Conservation (phyloP, 1,140 invertebrate species). For the Stenopsyche tienmushanensis region DNA sequence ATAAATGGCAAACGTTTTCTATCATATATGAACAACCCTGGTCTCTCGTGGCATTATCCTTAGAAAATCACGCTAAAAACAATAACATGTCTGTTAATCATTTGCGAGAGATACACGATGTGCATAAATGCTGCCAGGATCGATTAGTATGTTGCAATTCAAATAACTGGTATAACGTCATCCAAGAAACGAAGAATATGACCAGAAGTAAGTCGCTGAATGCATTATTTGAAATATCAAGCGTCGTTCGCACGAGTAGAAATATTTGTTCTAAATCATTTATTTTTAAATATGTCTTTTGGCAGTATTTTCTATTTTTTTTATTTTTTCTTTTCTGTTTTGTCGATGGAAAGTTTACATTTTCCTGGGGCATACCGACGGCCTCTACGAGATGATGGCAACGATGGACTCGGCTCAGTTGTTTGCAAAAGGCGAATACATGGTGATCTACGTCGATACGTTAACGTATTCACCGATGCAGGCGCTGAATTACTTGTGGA, state of each 20-base stretch:
- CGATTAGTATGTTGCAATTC: constrained; percentile 70
- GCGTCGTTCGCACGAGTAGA: too few species aligned
- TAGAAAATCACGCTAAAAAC: constrained; percentile 69
- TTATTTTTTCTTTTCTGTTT: constrained; percentile 38
- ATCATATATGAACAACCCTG: constrained; percentile 85
- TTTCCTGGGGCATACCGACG: constrained; percentile 78
- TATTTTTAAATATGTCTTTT: background rate
- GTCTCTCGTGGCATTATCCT: constrained; percentile 73
- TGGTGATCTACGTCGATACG: constrained; percentile 93
- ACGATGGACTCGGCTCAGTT: constrained; percentile 84
- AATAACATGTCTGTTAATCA: constrained; percentile 83
- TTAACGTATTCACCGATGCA: constrained; percentile 77
- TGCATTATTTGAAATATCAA: too few species aligned
- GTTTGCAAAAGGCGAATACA: constrained; percentile 89
- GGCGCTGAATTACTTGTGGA: constrained; percentile 84
- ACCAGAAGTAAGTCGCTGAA: constrained; percentile 80
- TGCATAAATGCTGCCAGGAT: constrained; percentile 73
- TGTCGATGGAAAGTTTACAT: constrained; percentile 89
- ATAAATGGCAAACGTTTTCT: constrained; percentile 92
- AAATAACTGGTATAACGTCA: constrained; percentile 79
- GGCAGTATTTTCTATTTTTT: background rate
- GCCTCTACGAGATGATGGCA: constrained; percentile 86
- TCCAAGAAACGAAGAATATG: constrained; percentile 84
- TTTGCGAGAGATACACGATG: constrained; percentile 64
- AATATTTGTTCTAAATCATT: too few species aligned